Evolutionary conservation across 2,888 invertebrate genomes (phyloP), one percentile per base, ranked within the genome.

Genomic region (Sphecodes monilicornis): DNA sequence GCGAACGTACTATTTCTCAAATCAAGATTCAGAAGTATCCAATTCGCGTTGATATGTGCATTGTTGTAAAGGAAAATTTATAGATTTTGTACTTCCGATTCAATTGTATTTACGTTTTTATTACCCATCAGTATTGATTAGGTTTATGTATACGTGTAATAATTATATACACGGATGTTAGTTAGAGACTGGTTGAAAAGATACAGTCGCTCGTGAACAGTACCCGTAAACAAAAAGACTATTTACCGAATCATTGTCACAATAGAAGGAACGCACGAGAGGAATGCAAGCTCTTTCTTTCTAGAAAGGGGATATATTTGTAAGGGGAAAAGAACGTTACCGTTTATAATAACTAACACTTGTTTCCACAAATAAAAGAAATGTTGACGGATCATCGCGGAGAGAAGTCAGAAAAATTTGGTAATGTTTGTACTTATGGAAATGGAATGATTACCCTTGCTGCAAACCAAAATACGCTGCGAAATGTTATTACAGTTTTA

Each of bases 41-140:
- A 72, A 77, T 74, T 86, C 60, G 64, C 81, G 70, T 79, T 80
- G 80, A 87, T 77, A 71, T 87, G 69, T 86, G 82, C 85, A 89
- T 89, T 83, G 72, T 84, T 60, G 81, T 77, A 77, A 46, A 80
- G 60, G 74, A 81, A 73, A 71, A 79, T 80, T 82, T 85, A 66
- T 85, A 78, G 84, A 84, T 86, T 82, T 73, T 81, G 75, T 85
- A 83, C 85, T 76, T 78, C 60, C 78, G 76, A n/a, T 46, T 81
- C 73, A 86, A 84, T 79, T 78, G 50, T 83, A 85, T 82, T 74
- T 86, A 73, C 71, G 85, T 85, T 85, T 81, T 90, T 80, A 79
- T 89, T 89, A 80, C 80, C 86, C 77, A 88, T 75, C 82, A 88
- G 80, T 89, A 88, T 86, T 89, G 81, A 89, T 78, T 89, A 84